These are phyloP conservation scores for Syrphus vitripennis DNA, from an alignment of 2,888 invertebrate species.

Conservation along the genomic window DNA sequence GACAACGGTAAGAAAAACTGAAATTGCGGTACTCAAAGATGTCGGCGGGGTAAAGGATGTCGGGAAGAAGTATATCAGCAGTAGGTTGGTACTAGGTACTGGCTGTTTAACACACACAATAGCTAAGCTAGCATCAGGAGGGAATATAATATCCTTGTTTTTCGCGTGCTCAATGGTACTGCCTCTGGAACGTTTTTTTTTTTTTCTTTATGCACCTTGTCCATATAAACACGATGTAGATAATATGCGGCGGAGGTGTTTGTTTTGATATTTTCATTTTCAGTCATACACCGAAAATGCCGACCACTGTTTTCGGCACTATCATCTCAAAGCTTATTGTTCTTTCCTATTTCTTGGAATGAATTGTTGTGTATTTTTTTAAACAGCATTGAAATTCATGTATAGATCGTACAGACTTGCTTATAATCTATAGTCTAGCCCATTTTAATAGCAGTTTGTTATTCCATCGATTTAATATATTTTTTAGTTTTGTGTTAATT, in stretches of 20 bases:
- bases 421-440: no score
- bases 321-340: slow-evolving; percentile 17
- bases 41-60: neutral
- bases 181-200: neutral
- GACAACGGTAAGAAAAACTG: slow-evolving; percentile 69
- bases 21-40: slow-evolving; percentile 50
- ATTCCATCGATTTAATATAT: no score
- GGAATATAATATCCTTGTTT: slow-evolving; percentile 45
- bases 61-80: neutral
- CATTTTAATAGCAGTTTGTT: no score
- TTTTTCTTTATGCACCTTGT: slow-evolving; percentile 6
- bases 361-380: slow-evolving; percentile 24
- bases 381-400: neutral
- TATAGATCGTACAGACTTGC: neutral
- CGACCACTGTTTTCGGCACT: slow-evolving; percentile 50
- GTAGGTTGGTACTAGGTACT: neutral
- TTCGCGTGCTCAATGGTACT: slow-evolving; percentile 11
- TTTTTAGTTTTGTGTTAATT: no score
- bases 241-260: slow-evolving; percentile 46
- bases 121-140: slow-evolving; percentile 2
- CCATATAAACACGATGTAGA: neutral
- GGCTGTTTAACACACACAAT: slow-evolving; percentile 20
- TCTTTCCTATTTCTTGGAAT: slow-evolving; percentile 22
- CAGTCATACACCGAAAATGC: slow-evolving; percentile 66
- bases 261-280: slow-evolving; percentile 48